Percentiles rank a stretch among this genome's conserved stretches.
Conservation (phyloP, 2,797 vertebrate genomes). For the Lacerta viridis region DNA sequence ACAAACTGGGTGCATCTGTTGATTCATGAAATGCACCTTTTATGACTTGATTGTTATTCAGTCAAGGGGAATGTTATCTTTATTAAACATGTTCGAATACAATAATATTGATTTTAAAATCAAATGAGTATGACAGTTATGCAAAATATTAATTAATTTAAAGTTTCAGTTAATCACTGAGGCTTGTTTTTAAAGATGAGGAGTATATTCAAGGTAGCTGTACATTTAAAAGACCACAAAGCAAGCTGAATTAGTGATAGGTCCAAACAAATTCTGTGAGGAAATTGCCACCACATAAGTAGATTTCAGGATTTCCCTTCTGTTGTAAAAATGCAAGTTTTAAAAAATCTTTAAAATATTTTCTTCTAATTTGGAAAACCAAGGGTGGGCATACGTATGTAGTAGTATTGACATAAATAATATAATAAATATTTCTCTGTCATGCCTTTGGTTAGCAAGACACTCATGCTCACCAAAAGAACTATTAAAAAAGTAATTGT, state of each 20-base stretch:
- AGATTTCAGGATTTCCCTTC: not conserved
- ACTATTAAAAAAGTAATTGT: not conserved
- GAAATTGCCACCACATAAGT: not conserved
- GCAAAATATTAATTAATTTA: not conserved
- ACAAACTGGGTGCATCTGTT: not conserved
- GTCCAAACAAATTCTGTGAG: not conserved
- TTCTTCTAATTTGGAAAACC: not conserved
- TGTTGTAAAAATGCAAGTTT: not conserved
- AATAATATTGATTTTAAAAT: not conserved
- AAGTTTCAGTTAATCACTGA: not conserved
- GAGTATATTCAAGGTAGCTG: not conserved
- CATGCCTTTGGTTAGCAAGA: constrained; percentile 18
- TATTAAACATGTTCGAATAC: not conserved
- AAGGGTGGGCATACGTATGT: not conserved
- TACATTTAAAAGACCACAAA: not conserved
- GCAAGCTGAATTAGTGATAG: not conserved
- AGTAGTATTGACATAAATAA: constrained; percentile 27
- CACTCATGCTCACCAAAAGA: constrained; percentile 33
- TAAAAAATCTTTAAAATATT: not conserved
- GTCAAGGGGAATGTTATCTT: not conserved
- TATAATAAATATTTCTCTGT: constrained; percentile 32
- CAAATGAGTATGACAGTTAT: not conserved
- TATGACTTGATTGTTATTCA: not conserved
- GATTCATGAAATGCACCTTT: not conserved
- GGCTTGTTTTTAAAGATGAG: not conserved